Evolutionary conservation across 1,140 invertebrate genomes (phyloP).

Genomic region (Kradibia gibbosae): DNA sequence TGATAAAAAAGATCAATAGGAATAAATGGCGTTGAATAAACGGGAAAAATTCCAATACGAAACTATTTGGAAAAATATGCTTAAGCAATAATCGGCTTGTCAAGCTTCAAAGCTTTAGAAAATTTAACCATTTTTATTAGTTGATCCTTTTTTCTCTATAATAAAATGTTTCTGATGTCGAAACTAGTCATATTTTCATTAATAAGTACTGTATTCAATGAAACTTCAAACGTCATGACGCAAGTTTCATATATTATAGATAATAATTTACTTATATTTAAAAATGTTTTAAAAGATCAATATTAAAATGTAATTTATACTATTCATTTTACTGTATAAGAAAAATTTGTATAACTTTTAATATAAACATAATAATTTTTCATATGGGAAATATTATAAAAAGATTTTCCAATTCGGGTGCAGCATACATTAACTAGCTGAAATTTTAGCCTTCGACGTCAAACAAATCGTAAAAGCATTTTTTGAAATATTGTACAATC

Average conservation of each 20-base stretch:
- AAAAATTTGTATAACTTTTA: too few species aligned
- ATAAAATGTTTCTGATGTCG: neutral
- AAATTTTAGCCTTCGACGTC: neutral
- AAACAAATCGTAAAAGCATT: neutral
- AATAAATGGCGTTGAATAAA: neutral
- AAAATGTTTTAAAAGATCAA: too few species aligned
- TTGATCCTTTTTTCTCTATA: neutral
- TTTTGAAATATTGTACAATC: neutral
- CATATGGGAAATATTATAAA: too few species aligned
- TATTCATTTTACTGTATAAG: too few species aligned
- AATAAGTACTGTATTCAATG: neutral
- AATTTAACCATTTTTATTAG: constrained; percentile 2
- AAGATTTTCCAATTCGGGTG: too few species aligned
- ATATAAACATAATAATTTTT: too few species aligned
- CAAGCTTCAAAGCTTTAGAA: neutral
- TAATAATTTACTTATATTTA: too few species aligned
- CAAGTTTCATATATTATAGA: too few species aligned
- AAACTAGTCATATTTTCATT: neutral
- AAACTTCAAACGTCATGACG: neutral
- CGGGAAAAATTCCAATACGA: constrained; percentile 1
- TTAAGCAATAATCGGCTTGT: constrained; percentile 19
- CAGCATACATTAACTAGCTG: too few species aligned
- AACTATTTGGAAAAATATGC: neutral
- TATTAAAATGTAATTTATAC: too few species aligned
- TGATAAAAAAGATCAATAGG: neutral